Evolutionary conservation across 2,888 invertebrate genomes (phyloP).

Genomic region (Perizoma affinitatum): DNA sequence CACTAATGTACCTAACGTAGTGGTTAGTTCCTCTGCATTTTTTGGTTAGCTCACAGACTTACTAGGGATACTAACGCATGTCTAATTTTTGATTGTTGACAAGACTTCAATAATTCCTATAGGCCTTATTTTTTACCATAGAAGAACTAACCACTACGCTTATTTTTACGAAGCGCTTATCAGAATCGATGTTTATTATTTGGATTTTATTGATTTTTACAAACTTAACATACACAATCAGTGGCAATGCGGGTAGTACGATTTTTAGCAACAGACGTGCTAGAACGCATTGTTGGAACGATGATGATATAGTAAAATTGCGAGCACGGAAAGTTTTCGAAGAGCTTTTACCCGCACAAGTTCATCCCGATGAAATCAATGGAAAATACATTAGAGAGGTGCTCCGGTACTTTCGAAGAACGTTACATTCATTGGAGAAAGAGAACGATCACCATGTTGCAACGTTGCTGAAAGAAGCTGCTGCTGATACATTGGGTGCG

Average conservation of each 20-base stretch:
- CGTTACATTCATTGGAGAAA: constrained; percentile 49
- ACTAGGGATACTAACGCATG: no score
- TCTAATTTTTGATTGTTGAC: no score
- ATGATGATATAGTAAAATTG: constrained; percentile 65
- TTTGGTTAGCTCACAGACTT: no score
- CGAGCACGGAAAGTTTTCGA: constrained; percentile 67
- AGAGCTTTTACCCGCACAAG: constrained; percentile 52
- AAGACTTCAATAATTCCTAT: no score
- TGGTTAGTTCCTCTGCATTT: no score
- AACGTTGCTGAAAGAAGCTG: constrained; percentile 57
- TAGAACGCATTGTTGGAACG: constrained; percentile 62
- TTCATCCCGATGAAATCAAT: constrained; percentile 60
- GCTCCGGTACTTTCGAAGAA: constrained; percentile 59
- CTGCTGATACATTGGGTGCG: constrained; percentile 71
- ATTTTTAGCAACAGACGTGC: constrained; percentile 57
- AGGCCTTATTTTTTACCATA: no score
- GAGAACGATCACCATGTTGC: constrained; percentile 45
- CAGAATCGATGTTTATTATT: constrained; percentile 18
- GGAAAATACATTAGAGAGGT: constrained; percentile 56
- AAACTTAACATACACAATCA: constrained; percentile 42
- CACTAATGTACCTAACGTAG: no score
- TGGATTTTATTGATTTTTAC: constrained; percentile 51
- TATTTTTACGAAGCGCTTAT: neutral
- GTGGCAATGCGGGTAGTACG: constrained; percentile 62
- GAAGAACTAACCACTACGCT: neutral